Conservation (phyloP, 2,888 invertebrate genomes). For the Drosophila niveifrons region DNA sequence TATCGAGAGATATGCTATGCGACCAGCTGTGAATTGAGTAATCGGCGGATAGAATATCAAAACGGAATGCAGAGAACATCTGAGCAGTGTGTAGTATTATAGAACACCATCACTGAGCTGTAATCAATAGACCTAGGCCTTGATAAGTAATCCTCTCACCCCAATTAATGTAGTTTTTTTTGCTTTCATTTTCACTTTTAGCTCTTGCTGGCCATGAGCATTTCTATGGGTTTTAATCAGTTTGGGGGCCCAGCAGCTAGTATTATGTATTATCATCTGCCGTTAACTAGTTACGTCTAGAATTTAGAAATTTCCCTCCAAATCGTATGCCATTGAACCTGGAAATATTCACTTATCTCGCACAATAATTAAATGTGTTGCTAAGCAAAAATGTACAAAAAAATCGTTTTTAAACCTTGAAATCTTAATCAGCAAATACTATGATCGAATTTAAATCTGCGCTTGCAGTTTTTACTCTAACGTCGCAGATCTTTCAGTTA, state of each 20-base stretch:
- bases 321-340: conserved; percentile 65
- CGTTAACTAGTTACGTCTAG: conserved; percentile 24
- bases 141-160: conserved; percentile 41
- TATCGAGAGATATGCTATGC: conserved; percentile 1
- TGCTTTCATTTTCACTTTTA: conserved; percentile 28
- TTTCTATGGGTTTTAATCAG: conserved; percentile 68
- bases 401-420: background rate
- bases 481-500: background rate
- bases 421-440: background rate
- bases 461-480: conserved; percentile 15
- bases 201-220: conserved; percentile 36
- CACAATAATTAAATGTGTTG: conserved; percentile 38
- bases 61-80: conserved; percentile 18
- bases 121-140: conserved; percentile 67
- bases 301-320: background rate
- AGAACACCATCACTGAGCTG: conserved; percentile 28
- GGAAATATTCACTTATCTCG: conserved; percentile 53
- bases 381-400: conserved; percentile 44
- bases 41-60: conserved; percentile 22
- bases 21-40: conserved; percentile 10
- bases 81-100: conserved; percentile 9
- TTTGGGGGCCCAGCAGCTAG: conserved; percentile 1
- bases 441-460: conserved; percentile 14
- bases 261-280: background rate
- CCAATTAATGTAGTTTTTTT: conserved; percentile 13